Conservation (phyloP, 2,113 vertebrate species). For the Scytalopus superciliaris region DNA sequence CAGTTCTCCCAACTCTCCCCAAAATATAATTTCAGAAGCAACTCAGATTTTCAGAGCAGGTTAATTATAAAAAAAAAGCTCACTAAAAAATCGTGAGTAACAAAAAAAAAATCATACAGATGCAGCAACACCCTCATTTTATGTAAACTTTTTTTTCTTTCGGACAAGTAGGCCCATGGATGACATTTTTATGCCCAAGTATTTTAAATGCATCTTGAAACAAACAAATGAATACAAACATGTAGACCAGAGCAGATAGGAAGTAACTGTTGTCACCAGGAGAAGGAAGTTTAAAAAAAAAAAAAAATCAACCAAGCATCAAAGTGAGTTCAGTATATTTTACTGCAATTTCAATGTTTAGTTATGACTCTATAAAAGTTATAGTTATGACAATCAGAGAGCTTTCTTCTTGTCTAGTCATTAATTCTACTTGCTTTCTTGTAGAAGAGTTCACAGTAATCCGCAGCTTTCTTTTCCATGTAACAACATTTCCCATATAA, state of each 20-base stretch:
- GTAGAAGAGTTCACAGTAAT: neutral
- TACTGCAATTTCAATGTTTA: neutral
- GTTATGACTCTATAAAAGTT: neutral
- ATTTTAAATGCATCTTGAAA: neutral
- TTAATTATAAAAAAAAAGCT: neutral
- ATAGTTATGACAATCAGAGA: neutral
- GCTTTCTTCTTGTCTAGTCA: neutral
- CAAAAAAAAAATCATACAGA: neutral
- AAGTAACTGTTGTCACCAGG: neutral
- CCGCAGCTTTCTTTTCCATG: neutral
- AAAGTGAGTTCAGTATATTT: neutral
- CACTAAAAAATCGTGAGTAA: neutral
- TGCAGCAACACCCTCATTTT: neutral
- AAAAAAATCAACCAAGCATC: neutral
- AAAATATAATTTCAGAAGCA: neutral
- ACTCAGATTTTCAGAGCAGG: neutral
- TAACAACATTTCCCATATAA: neutral
- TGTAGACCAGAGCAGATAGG: neutral
- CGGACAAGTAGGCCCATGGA: neutral
- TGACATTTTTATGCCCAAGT: neutral
- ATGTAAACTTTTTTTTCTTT: neutral
- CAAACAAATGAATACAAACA: neutral
- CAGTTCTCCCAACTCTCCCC: neutral
- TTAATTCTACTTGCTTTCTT: neutral
- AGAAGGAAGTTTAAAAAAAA: too few species aligned